A percentile compares a stretch with the other conserved stretches of the same genome.
Conservation (phyloP, 2,113 vertebrate genomes). For the Malurus cyaneus region DNA sequence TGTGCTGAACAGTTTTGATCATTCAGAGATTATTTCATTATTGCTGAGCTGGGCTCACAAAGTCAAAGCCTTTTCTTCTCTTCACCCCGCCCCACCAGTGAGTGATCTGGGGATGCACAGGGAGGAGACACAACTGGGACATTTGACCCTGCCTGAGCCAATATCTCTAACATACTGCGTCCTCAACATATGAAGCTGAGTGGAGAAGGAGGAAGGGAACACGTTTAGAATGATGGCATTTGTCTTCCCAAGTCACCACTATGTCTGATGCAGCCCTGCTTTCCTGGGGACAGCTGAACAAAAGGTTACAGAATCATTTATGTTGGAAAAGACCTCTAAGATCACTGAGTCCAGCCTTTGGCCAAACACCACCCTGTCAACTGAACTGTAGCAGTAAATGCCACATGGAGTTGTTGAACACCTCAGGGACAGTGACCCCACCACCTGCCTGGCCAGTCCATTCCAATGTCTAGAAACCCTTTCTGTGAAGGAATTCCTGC, state of each 20-base stretch:
- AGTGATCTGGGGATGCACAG: neutral
- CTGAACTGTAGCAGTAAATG: neutral
- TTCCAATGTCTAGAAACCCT: neutral
- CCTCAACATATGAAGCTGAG: neutral
- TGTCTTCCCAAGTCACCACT: neutral
- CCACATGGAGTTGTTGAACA: neutral
- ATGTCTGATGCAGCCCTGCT: neutral
- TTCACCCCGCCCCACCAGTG: neutral
- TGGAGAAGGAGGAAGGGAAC: neutral
- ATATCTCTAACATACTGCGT: neutral
- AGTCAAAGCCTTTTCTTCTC: neutral
- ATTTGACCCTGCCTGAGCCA: neutral
- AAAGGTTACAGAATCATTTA: neutral
- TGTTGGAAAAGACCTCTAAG: neutral
- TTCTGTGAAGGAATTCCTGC: neutral
- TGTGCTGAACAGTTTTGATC: neutral
- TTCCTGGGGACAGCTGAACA: neutral
- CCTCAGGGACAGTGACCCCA: neutral
- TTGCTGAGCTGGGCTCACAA: neutral
- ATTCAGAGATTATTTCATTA: neutral
- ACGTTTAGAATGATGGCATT: fast-evolving
- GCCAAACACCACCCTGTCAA: neutral
- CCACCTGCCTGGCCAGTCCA: neutral
- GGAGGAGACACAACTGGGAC: neutral
- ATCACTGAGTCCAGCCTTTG: fast-evolving